phyloP scores from a whole-genome alignment of 2,797 vertebrate genomes.

The Gastrophryne carolinensis region DNA sequence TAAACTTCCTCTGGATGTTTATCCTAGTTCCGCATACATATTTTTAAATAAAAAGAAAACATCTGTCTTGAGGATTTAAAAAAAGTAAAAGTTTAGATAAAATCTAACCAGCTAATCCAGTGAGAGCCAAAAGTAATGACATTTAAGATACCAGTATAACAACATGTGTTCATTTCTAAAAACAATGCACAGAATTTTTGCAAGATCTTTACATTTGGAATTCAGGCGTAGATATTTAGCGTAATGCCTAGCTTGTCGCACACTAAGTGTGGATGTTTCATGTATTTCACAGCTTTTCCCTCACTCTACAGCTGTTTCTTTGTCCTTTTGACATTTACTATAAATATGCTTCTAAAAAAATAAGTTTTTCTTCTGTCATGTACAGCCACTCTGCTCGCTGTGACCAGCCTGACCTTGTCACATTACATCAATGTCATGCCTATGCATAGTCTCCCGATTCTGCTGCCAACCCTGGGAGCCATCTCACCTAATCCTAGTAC shows the following conservation, averaged over 20 bases:
- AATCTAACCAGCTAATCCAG: neutral
- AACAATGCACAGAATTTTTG: neutral
- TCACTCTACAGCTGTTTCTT: neutral
- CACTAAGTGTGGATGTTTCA: too few relatives aligned
- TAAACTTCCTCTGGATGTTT: neutral
- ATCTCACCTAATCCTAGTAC: constrained; percentile 47
- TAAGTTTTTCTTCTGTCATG: neutral
- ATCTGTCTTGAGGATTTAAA: neutral
- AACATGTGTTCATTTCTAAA: neutral
- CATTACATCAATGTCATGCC: constrained; percentile 42
- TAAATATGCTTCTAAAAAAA: constrained; percentile 3
- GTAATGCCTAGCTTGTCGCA: neutral
- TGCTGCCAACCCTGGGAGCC: constrained; percentile 43
- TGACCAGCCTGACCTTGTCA: constrained; percentile 48
- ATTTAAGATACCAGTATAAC: neutral
- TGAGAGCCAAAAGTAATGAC: neutral
- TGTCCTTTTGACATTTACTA: neutral
- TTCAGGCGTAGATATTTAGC: neutral
- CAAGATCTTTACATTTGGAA: neutral
- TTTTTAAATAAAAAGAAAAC: neutral
- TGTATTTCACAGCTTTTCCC: neutral
- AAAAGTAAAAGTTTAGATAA: neutral
- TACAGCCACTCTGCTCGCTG: constrained; percentile 16
- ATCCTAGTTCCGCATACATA: neutral
- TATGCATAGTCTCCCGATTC: constrained; percentile 35